Base-by-base conservation (phyloP, 2,797 vertebrate species). In the Enteromius radiatus region DNA sequence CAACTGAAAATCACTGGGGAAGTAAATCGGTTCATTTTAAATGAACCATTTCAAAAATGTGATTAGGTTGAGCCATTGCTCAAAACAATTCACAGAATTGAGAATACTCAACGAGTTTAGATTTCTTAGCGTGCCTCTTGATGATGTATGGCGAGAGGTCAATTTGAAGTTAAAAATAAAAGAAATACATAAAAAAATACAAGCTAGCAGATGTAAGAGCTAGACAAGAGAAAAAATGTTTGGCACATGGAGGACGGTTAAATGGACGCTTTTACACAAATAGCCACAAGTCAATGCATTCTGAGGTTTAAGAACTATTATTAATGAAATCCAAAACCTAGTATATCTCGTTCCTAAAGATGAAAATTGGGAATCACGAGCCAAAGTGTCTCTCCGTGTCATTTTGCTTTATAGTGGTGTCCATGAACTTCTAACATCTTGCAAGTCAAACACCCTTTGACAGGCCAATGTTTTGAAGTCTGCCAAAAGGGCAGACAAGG, bases 381-480 rank as follows among this genome's bases (percentile, higher is more conserved):
- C 43, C 76, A 43, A n/a, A 59, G 54, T 49, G 38, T 68, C 67
- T 70, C 4, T 80, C 67, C 1, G 9, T 49, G 70, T 74, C 41
- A 19, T 75, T 65, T 73, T 80, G 21, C 59, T 78, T 64, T 67
- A 64, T 52, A 41, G 52, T 41, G 49, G 61, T 65, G 59, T 59
- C 38, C 47, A 26, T 84, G 77, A 84, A 84, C 77, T 80, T 65
- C 43, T 47, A 70, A 77, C 74, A 77, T 79, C 31, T 33, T 61
- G 59, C 76, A 54, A 73, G 67, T 84, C 68, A 75, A 84, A 70
- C 64, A 70, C 45, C 77, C 33, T 54, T 70, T 54, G 79, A 70
- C 64, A 70, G 11, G 64, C 61, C 56, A 52, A 83, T 67, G 78
- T 56, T 85, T 75, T 88, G 77, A 88, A 87, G 80, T 81, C 43